Base-by-base conservation (phyloP, 2,888 invertebrate species). In the Artemia sinica region DNA sequence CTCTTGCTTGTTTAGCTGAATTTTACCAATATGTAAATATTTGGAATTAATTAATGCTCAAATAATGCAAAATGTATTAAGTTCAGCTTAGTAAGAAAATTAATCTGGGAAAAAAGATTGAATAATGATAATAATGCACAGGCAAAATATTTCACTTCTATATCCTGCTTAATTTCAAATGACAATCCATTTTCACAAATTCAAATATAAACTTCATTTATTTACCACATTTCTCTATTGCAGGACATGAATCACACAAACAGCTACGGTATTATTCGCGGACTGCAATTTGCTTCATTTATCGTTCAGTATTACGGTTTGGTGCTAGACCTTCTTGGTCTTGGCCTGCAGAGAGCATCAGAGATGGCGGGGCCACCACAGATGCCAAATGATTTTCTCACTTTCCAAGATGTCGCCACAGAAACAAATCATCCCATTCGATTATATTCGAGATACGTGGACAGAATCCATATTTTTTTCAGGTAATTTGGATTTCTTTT, bases 351-450 rank as follows among this genome's bases (percentile, higher is more conserved):
- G 77, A 83, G 98, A 72, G 92, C 96, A 14, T 93, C 94, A 75
- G 97, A 99, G 81, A 96, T 99, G 92, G 94, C 97, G 14, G 98
- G 98, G 0, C 97, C 98, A 9, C 98, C 98, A 1, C 96, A 97
- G 79, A 88, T 97, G 86, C 98, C 98, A 1, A 99, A 99, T 77
- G 97, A 98, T 78, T 99, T n/a, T 80, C 81, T 99, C 9, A 93
- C 94, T 1, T 99, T 90, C 81, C 96, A 97, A 80, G 96, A 99
- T 78, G 85, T 91, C 0, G 85, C 84, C 41, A 91, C 96, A 0
- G 98, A 99, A 80, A 83, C 84, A 0, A 88, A 91, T 1, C 98
- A 99, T 82, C 98, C 98, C 0, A 97, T 99, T 74, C 82, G 98
- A 67, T 81, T 99, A 63, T 99, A 93, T 77, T 96, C 95, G 74